Percentiles rank a stretch among this genome's conserved stretches.
phyloP scores from a whole-genome alignment of 2,113 vertebrate genomes.

The Hypocryptadius cinnamomeus region DNA sequence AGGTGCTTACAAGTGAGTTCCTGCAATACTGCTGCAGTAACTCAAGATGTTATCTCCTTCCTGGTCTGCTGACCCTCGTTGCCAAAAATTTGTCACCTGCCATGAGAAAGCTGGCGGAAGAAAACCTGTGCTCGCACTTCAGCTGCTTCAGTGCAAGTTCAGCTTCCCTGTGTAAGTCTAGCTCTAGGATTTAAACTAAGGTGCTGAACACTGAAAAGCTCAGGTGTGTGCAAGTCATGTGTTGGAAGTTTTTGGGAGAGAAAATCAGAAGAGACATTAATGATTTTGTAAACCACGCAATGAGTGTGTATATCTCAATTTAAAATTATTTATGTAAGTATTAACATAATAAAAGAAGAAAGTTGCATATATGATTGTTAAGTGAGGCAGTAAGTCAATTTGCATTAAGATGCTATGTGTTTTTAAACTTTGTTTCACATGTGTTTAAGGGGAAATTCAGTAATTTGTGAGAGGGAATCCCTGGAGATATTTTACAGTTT shows the following conservation, averaged over 20 bases:
- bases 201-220: neutral
- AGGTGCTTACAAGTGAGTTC: neutral
- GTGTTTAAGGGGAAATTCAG: neutral
- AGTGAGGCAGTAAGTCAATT: neutral
- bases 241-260: neutral
- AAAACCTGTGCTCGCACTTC: neutral
- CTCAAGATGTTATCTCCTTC: neutral
- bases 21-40: neutral
- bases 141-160: neutral
- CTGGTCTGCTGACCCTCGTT: neutral
- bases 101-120: fast-evolving
- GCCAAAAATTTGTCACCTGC: neutral
- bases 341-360: neutral
- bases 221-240: neutral
- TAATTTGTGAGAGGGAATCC: neutral
- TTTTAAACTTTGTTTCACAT: neutral
- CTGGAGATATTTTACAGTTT: neutral
- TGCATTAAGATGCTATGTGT: neutral
- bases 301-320: neutral
- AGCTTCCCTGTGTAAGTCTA: neutral
- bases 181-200: neutral
- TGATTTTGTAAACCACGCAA: neutral
- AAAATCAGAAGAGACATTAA: neutral
- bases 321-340: neutral
- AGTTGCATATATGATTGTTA: neutral